Conservation (phyloP, 2,797 vertebrate genomes). For the Paratrypauchen microcephalus region DNA sequence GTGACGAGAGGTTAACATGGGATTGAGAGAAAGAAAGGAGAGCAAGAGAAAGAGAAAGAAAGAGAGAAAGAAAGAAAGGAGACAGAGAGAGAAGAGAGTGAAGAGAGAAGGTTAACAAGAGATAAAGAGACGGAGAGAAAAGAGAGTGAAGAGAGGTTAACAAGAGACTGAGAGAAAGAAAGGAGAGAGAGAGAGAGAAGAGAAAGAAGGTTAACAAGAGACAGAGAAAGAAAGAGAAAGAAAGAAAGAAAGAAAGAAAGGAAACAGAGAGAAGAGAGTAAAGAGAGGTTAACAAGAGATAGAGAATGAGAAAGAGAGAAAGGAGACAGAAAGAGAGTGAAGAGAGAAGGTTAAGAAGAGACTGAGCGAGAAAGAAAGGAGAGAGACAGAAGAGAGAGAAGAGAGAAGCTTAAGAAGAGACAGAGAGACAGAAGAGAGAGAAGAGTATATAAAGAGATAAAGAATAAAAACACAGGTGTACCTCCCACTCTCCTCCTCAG, state of each 20-base stretch:
- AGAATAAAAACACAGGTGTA: constrained; percentile 52
- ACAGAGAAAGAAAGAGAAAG: too few relatives aligned
- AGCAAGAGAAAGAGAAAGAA: too few relatives aligned
- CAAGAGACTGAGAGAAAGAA: background rate
- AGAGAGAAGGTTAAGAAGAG: background rate
- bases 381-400: background rate
- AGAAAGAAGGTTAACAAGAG: background rate
- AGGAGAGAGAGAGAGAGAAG: too few relatives aligned
- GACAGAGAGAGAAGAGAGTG: too few relatives aligned
- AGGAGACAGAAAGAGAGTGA: background rate
- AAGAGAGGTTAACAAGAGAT: too few relatives aligned
- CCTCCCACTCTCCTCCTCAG: constrained; percentile 69
- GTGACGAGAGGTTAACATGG: background rate
- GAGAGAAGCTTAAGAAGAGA: background rate
- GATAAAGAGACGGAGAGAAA: background rate
- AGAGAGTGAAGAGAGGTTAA: background rate
- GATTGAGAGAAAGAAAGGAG: background rate
- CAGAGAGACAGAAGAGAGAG: background rate
- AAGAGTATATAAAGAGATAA: constrained; percentile 24
- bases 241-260: too few relatives aligned
- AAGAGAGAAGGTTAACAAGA: constrained; percentile 1
- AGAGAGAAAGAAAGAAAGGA: too few relatives aligned
- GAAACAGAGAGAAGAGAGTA: too few relatives aligned
- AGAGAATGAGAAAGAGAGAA: background rate
- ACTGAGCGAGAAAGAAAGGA: too few relatives aligned